Base-by-base conservation (phyloP, 1,140 invertebrate genomes). In the Leptinotarsa lineolata region DNA sequence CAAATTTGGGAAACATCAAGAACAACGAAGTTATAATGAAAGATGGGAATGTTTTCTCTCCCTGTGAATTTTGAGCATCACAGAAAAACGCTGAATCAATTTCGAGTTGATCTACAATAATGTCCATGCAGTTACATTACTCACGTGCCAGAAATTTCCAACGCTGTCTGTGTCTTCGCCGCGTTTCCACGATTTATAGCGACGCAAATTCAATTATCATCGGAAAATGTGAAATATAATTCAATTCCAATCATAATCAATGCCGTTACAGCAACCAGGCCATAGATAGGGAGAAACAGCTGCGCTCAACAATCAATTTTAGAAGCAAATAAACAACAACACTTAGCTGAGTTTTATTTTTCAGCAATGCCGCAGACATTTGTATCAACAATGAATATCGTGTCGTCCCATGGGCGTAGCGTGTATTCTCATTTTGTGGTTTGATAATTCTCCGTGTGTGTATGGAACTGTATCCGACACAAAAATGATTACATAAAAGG, bases 221-320 rank as follows among this genome's bases (percentile, higher is more conserved):
- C 48, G 48, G 48, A 54, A 54, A 54, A 16, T 54, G 48, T 54
- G 15, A 54, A 54, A 54, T 16, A 54, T 54, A 54, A 54, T n/a
- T 54, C 48, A 54, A 54, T 54, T 54, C 48, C 48, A 54, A 54
- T 54, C 48, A 54, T 54, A 54, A 54, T 54, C 48, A 54, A 54
- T 54, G 48, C 48, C n/a, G 48, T 54, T 54, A 18, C 4, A 54
- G 48, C 48, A 54, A 54, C 48, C 15, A 18, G 48, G n/a, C 15
- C 48, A 18, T 54, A 18, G 48, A 15, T 54, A 15, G 48, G 48
- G n/a, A 16, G 15, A 18, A 54, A 54, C 48, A 54, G 48, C 48
- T 54, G 48, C 6, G 48, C 13, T 54, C 48, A 54, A 54, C 16
- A 54, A 54, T 54, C 48, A 54, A 54, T 54, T n/a, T 18, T 18